These are phyloP conservation scores for Marisa cornuarietis DNA, from an alignment of 1,140 invertebrate species.

Conservation along the genomic window DNA sequence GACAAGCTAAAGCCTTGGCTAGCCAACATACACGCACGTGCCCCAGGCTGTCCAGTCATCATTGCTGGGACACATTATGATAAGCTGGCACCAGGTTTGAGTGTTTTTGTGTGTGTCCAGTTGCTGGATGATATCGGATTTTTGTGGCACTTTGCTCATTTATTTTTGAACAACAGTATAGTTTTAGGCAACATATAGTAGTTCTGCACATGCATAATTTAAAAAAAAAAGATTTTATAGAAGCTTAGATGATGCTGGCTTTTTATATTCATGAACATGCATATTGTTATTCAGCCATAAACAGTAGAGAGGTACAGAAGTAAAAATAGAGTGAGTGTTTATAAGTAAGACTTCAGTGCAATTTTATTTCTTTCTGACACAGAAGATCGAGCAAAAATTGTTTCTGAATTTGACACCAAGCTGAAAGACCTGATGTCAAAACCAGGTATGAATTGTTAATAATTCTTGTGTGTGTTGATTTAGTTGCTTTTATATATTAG, in stretches of 20 bases:
- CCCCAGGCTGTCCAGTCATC: constrained; percentile 64
- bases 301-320: background rate
- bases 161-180: no score
- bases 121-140: background rate
- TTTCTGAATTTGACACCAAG: constrained; percentile 32
- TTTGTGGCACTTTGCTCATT: no score
- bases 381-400: constrained; percentile 28
- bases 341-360: no score
- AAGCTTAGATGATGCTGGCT: background rate
- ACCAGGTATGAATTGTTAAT: constrained; percentile 34
- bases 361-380: constrained; percentile 10
- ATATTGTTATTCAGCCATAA: background rate
- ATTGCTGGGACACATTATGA: constrained; percentile 72
- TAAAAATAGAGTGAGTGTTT: background rate
- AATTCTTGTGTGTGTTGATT: background rate
- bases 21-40: constrained; percentile 83
- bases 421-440: constrained; percentile 36
- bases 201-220: no score
- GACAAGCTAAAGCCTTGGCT: constrained; percentile 93
- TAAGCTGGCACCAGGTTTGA: constrained; percentile 73
- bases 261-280: background rate
- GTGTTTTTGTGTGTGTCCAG: background rate
- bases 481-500: background rate
- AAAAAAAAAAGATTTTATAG: background rate
- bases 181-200: no score